These are phyloP conservation scores for Eulimnadia texana DNA, from an alignment of 1,140 invertebrate genomes.

Conservation along the genomic window DNA sequence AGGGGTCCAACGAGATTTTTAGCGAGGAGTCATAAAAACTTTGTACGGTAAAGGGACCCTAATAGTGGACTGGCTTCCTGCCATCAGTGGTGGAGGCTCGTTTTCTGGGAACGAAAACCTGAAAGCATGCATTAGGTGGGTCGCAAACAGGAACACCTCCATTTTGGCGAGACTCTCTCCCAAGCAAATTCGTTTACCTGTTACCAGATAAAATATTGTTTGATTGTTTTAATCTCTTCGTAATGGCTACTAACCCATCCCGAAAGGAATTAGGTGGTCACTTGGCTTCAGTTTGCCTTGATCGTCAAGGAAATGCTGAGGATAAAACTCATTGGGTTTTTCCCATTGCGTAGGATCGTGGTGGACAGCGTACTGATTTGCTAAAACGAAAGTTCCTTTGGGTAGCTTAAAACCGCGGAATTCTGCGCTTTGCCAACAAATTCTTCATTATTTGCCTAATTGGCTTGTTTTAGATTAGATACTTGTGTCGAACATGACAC, in stretches of 20 bases:
- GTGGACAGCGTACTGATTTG: neutral
- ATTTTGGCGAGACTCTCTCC: slow-evolving; percentile 33
- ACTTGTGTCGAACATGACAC: neutral
- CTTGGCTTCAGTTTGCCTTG: neutral
- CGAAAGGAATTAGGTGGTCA: neutral
- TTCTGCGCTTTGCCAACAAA: neutral
- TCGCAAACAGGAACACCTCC: slow-evolving; percentile 30
- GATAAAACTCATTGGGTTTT: neutral
- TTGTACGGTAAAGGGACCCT: neutral
- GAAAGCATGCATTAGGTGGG: slow-evolving; percentile 31
- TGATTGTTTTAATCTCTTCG: neutral
- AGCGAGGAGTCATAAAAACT: neutral
- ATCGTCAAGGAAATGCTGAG: neutral
- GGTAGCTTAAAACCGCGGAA: neutral
- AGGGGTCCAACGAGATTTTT: neutral
- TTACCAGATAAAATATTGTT: neutral
- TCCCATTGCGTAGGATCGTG: neutral
- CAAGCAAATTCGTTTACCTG: slow-evolving; percentile 24
- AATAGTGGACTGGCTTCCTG: neutral
- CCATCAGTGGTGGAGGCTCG: slow-evolving; percentile 20
- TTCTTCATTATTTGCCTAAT: too few species aligned
- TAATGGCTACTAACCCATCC: neutral
- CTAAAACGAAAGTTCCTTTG: neutral
- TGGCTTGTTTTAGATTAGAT: neutral
- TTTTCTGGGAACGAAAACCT: slow-evolving; percentile 25